Percentiles rank a stretch among this genome's conserved stretches.
Evolutionary conservation across 2,113 vertebrate species (phyloP).

Genomic region (Emydocephalus ijimae): DNA sequence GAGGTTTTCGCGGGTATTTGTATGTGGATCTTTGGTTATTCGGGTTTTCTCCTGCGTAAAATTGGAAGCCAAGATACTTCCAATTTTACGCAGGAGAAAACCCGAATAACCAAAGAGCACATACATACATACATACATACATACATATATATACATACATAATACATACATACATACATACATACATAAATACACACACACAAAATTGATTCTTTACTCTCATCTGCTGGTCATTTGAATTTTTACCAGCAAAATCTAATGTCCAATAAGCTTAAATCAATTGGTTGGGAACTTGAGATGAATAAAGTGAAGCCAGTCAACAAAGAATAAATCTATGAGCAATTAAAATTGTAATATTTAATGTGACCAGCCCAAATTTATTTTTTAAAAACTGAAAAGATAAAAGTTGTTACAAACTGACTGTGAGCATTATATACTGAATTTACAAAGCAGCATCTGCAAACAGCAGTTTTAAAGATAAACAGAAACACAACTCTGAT

Average conservation of each 20-base stretch:
- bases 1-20: too few species aligned
- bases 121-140: too few species aligned
- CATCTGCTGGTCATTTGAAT: background rate
- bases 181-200: too few species aligned
- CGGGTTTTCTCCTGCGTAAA: too few species aligned
- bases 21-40: too few species aligned
- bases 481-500: background rate
- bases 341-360: accelerated
- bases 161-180: too few species aligned
- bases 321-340: background rate
- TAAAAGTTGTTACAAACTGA: background rate
- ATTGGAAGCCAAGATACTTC: too few species aligned
- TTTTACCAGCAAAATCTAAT: background rate
- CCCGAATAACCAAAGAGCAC: too few species aligned
- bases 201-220: background rate
- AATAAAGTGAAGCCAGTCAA: background rate
- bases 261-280: background rate
- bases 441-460: background rate
- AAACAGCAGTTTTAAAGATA: background rate
- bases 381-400: background rate
- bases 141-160: too few species aligned
- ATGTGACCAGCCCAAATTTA: accelerated
- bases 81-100: too few species aligned
- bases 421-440: background rate
- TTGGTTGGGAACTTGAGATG: background rate